A percentile compares a stretch with the other conserved stretches of the same genome.
phyloP scores from a whole-genome alignment of 1,140 invertebrate species.

The Drosophila sproati region DNA sequence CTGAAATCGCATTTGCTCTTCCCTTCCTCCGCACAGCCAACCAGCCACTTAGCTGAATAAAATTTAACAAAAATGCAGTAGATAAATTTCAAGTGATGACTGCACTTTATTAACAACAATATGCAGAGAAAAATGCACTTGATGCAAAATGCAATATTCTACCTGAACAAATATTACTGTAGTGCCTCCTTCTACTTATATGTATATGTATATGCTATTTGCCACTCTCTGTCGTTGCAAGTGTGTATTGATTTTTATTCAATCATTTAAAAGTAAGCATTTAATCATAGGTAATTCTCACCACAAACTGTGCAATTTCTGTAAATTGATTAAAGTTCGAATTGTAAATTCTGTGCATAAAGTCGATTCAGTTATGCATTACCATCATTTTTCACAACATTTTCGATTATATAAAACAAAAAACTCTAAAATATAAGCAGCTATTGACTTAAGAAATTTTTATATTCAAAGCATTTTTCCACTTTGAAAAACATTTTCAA shows the following conservation, averaged over 20 bases:
- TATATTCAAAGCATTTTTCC: too few relatives aligned
- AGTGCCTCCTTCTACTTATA: not conserved
- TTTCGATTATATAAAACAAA: too few relatives aligned
- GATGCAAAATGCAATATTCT: slow-evolving; percentile 29
- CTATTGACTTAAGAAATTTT: too few relatives aligned
- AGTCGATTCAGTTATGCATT: too few relatives aligned
- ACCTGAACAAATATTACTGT: not conserved
- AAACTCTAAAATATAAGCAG: too few relatives aligned
- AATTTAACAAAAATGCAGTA: not conserved
- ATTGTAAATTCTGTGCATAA: too few relatives aligned
- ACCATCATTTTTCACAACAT: too few relatives aligned
- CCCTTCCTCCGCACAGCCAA: not conserved
- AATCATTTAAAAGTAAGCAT: slow-evolving; percentile 27
- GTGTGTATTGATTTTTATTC: slow-evolving; percentile 26
- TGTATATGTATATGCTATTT: not conserved
- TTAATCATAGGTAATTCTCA: slow-evolving; percentile 5
- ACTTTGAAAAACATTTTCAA: too few relatives aligned
- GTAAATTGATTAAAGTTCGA: not conserved
- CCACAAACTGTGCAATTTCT: slow-evolving; percentile 17
- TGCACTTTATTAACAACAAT: slow-evolving; percentile 25
- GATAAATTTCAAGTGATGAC: slow-evolving; percentile 6
- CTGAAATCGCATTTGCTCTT: not conserved
- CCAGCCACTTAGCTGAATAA: not conserved
- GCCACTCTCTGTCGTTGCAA: not conserved
- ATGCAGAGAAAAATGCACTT: slow-evolving; percentile 18